These are phyloP conservation scores for Enteromius fasciolatus DNA, from an alignment of 2,797 vertebrate species.

Conservation along the genomic window DNA sequence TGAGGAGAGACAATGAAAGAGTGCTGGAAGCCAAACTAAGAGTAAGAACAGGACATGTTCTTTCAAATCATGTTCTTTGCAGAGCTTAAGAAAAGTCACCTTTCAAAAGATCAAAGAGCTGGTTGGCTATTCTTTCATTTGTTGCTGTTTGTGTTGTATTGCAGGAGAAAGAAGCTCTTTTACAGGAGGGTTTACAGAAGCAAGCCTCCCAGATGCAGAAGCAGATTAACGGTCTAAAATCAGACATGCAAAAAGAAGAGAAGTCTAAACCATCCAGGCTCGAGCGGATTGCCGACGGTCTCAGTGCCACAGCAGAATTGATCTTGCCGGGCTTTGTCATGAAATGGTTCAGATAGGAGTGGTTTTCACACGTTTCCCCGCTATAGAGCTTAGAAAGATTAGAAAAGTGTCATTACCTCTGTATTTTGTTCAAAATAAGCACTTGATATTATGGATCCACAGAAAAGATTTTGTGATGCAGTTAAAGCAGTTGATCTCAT, in stretches of 20 bases:
- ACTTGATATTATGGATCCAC: not conserved
- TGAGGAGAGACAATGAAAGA: slow-evolving; percentile 41
- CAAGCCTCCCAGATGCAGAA: slow-evolving; percentile 26
- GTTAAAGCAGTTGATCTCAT: not conserved
- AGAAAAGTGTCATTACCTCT: not conserved
- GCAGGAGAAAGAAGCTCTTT: slow-evolving; percentile 43
- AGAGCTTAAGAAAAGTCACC: not conserved
- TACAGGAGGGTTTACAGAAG: slow-evolving; percentile 4
- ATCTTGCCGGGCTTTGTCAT: not conserved
- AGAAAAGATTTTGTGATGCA: not conserved
- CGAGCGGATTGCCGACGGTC: not conserved
- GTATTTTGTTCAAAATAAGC: not conserved
- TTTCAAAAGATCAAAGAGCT: not conserved
- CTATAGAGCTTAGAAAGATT: too few relatives aligned
- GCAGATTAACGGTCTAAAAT: slow-evolving; percentile 37
- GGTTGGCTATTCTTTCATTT: not conserved
- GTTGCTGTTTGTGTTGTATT: slow-evolving; percentile 28
- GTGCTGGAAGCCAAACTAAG: slow-evolving; percentile 51
- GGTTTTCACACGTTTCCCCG: not conserved
- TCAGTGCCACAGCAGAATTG: not conserved
- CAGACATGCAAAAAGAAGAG: slow-evolving; percentile 1
- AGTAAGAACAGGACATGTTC: slow-evolving; percentile 22
- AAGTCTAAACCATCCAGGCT: slow-evolving; percentile 19
- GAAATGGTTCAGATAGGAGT: not conserved
- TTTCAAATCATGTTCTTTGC: slow-evolving; percentile 10